Base-by-base conservation (phyloP, 2,113 vertebrate genomes). In the Gambusia holbrooki region DNA sequence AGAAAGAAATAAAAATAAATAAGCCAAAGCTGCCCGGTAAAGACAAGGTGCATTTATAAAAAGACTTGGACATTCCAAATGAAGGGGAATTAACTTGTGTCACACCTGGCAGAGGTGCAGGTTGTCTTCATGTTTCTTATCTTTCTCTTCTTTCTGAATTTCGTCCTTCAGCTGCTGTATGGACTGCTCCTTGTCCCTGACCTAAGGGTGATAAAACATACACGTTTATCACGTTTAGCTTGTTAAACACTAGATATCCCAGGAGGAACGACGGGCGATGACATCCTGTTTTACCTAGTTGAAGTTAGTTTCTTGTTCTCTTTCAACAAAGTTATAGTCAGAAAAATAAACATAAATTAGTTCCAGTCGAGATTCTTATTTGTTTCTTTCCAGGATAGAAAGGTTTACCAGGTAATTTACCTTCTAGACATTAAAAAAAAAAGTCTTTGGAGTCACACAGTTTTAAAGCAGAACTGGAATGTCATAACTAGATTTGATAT, bases 61-160 rank as follows among this genome's bases (percentile, higher is more conserved):
- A 22, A 75, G 68, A 19, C 15, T 22, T 72, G 4, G 37, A 73
- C 35, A 25, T n/a, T 65, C 13, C 22, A 1, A 76, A 73, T 17
- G 72, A 51, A 76, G 45, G 13, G 66, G 42, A 7, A 69, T 60
- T 60, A 7, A 51, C 45, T 48, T 54, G 6, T 58, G 54, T 72
- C 61, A 74, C 64, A 87, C 89, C 83, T 90, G 87, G 71, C 70
- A 84, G 33, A 87, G 79, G 37, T 76, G 71, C 65, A 89, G 77
- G 74, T 86, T 77, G 4, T 86, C 68, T 60, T 66, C 35, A 27
- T 72, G 77, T 81, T 77, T 84, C 33, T 8, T 54, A 45, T 87
- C 68, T 45, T 62, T 85, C 33, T 80, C 81, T 37, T 88, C 81
- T 22, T 77, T 87, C 69, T 86, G 83, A 69, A 75, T 35, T 1